phyloP scores from a whole-genome alignment of 2,797 vertebrate species.

The Carduelis carduelis region DNA sequence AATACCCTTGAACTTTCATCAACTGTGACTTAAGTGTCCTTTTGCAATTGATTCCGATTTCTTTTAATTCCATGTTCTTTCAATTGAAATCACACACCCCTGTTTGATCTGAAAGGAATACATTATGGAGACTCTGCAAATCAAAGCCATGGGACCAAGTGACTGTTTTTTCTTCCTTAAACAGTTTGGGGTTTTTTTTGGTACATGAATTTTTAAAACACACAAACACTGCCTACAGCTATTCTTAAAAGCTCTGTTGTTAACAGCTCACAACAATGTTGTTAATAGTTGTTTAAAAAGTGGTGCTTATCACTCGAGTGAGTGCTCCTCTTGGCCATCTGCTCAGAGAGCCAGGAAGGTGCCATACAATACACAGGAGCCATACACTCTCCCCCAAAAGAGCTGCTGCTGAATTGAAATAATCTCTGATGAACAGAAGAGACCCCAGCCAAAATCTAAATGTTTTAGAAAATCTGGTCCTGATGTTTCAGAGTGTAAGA shows the following conservation, averaged over 20 bases:
- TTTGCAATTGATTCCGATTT: neutral
- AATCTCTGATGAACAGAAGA: neutral
- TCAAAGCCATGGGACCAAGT: neutral
- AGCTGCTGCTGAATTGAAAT: neutral
- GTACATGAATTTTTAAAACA: neutral
- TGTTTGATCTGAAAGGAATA: neutral
- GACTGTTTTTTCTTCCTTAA: neutral
- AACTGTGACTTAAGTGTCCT: neutral
- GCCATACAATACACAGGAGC: neutral
- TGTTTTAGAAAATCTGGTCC: neutral
- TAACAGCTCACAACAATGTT: neutral
- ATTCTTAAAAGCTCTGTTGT: neutral
- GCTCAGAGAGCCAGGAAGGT: neutral
- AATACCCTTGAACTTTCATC: neutral
- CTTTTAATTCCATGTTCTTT: neutral
- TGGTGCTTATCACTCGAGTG: fast-evolving
- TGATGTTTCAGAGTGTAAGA: neutral
- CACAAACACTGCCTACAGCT: neutral
- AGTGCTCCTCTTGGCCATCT: neutral
- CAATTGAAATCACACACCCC: fast-evolving
- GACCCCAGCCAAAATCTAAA: neutral
- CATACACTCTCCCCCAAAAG: neutral
- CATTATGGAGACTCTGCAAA: neutral
- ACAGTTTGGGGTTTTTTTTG: neutral
- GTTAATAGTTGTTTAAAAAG: neutral